A percentile compares a stretch with the other conserved stretches of the same genome.
phyloP scores from a whole-genome alignment of 1,140 invertebrate species.

The Drosophila setifemur region DNA sequence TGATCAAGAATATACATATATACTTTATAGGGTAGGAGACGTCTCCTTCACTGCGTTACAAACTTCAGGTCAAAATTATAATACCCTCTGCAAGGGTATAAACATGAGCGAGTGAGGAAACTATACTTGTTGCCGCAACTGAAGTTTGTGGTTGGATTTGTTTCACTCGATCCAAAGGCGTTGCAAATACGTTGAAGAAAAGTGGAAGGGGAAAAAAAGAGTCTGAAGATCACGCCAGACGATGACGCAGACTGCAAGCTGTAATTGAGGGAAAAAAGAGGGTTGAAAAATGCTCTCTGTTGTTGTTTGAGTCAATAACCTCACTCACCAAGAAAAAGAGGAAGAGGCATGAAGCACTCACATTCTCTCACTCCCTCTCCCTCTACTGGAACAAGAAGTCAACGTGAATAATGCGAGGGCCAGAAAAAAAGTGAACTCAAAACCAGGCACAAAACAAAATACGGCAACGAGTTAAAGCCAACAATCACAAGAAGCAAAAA shows the following conservation, averaged over 20 bases:
- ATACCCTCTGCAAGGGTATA: too few species aligned
- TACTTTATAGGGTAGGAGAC: too few species aligned
- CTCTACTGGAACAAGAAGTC: conserved; percentile 7
- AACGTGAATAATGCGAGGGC: conserved; percentile 15
- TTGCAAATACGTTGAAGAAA: background rate
- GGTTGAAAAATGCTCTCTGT: conserved; percentile 4
- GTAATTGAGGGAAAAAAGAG: conserved; percentile 17
- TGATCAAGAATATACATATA: too few species aligned
- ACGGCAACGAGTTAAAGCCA: background rate
- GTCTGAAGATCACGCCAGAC: conserved; percentile 38
- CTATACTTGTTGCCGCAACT: too few species aligned
- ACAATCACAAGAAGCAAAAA: conserved; percentile 25
- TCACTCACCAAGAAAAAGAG: conserved; percentile 10
- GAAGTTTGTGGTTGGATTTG: too few species aligned
- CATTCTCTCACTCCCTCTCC: background rate
- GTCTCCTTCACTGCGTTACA: too few species aligned
- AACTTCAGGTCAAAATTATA: too few species aligned
- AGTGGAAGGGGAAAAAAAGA: background rate
- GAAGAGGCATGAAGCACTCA: conserved; percentile 19
- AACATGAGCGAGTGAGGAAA: too few species aligned
- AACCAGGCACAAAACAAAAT: conserved; percentile 2
- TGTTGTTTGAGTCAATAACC: conserved; percentile 39
- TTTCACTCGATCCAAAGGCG: too few species aligned
- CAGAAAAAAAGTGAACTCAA: conserved; percentile 24
- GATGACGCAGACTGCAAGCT: conserved; percentile 39